Percentiles rank a stretch among this genome's conserved stretches.
Conservation (phyloP, 2,888 invertebrate genomes). For the Lacanobia wlatinum region DNA sequence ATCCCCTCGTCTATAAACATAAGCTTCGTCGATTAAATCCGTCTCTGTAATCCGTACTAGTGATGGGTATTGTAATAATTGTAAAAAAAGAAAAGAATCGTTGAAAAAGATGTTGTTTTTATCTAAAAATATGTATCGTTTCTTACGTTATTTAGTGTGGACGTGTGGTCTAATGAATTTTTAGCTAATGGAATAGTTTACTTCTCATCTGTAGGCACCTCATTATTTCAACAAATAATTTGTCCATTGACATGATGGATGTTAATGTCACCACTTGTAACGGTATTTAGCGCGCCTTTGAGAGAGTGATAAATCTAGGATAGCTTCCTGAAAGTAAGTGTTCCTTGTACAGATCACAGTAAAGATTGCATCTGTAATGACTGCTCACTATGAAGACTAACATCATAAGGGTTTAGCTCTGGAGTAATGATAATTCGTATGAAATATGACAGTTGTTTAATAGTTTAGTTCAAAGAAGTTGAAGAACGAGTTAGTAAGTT, state of each 20-base stretch:
- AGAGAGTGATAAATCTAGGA: slow-evolving; percentile 79
- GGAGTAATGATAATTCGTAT: slow-evolving; percentile 43
- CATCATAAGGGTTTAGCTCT: slow-evolving; percentile 35
- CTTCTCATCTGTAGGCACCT: slow-evolving; percentile 71
- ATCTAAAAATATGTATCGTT: slow-evolving; percentile 63
- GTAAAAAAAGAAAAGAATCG: slow-evolving; percentile 32
- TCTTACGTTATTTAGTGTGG: slow-evolving; percentile 66
- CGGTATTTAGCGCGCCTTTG: slow-evolving; percentile 79
- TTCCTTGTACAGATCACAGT: slow-evolving; percentile 63
- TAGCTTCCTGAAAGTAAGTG: slow-evolving; percentile 75
- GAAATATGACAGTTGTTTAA: slow-evolving; percentile 47
- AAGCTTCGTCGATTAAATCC: slow-evolving; percentile 50
- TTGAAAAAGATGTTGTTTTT: slow-evolving; percentile 21
- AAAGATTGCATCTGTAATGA: slow-evolving; percentile 46
- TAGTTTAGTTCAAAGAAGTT: slow-evolving; percentile 44
- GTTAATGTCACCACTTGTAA: slow-evolving; percentile 75
- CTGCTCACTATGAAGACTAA: slow-evolving; percentile 27
- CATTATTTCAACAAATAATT: slow-evolving; percentile 79
- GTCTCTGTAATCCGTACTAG: slow-evolving; percentile 51
- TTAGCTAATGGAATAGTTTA: slow-evolving; percentile 68
- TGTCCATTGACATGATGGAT: slow-evolving; percentile 81
- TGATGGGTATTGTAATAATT: slow-evolving; percentile 50
- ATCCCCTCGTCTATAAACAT: slow-evolving; percentile 34
- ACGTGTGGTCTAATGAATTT: slow-evolving; percentile 61
- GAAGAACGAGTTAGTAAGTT: slow-evolving; percentile 27